These are phyloP conservation scores for Flexamia atlantica DNA, from an alignment of 2,888 invertebrate species.

Conservation along the genomic window DNA sequence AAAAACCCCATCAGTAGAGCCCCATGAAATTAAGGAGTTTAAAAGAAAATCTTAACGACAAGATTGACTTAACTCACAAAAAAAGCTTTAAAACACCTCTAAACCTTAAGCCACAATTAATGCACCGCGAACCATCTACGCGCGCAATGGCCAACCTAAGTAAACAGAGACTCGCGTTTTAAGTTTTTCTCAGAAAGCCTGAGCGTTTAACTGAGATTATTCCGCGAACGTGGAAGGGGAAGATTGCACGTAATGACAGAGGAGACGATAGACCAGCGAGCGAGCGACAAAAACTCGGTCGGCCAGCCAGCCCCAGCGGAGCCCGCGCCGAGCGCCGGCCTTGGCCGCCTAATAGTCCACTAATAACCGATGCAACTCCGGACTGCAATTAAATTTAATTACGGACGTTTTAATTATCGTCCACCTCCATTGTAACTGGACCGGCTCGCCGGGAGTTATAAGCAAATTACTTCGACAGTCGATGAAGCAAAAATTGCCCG, in stretches of 20 bases:
- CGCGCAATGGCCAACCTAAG: not conserved
- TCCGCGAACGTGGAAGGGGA: constrained; percentile 35
- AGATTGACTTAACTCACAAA: not conserved
- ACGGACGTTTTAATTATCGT: constrained; percentile 44
- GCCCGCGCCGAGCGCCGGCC: not conserved
- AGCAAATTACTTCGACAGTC: constrained; percentile 35
- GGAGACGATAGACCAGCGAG: not conserved
- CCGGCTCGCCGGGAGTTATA: constrained; percentile 19
- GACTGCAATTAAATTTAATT: constrained; percentile 54
- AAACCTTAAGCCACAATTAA: not conserved
- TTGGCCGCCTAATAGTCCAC: not conserved
- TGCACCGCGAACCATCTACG: not conserved
- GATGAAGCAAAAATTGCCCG: constrained; percentile 49
- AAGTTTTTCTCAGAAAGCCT: constrained; percentile 23
- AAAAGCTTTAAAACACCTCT: not conserved
- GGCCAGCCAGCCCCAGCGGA: not conserved
- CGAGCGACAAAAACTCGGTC: constrained; percentile 17
- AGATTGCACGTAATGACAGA: constrained; percentile 41
- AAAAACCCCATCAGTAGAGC: too few species aligned
- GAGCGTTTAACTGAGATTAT: constrained; percentile 29
- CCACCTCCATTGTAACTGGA: constrained; percentile 40
- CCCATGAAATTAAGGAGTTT: too few species aligned
- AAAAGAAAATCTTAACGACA: too few species aligned
- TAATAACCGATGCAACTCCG: constrained; percentile 44
- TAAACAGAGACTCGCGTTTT: not conserved